phyloP scores from a whole-genome alignment of 1,140 invertebrate species.

The Bombyx mandarina region DNA sequence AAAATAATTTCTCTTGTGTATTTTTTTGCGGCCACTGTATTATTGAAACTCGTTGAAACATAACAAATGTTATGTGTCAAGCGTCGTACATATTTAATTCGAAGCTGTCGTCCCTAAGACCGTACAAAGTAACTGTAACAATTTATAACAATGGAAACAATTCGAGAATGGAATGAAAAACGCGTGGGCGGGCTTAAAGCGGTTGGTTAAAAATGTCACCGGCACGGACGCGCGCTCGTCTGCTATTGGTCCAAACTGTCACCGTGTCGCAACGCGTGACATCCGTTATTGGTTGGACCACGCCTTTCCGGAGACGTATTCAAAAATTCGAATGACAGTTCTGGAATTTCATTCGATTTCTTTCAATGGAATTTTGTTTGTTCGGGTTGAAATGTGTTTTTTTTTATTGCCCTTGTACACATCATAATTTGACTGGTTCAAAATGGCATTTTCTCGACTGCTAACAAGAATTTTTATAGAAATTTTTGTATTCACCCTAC shows the following conservation, averaged over 20 bases:
- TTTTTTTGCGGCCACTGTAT: no score
- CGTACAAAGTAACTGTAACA: constrained; percentile 14
- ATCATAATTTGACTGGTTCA: not conserved
- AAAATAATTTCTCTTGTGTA: no score
- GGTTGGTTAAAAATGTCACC: constrained; percentile 54
- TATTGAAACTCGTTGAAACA: no score
- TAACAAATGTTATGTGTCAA: no score
- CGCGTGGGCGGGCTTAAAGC: constrained; percentile 33
- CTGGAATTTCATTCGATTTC: no score
- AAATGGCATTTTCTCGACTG: not conserved
- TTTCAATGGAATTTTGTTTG: constrained; percentile 14
- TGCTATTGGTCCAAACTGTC: constrained; percentile 56
- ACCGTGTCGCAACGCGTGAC: constrained; percentile 56
- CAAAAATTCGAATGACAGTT: constrained; percentile 24
- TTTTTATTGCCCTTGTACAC: no score
- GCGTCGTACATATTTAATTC: no score
- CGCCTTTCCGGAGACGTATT: constrained; percentile 34
- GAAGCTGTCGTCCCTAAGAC: no score
- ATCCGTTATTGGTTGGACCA: constrained; percentile 37
- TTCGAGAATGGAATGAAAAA: not conserved
- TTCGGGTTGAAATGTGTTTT: not conserved
- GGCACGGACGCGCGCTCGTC: constrained; percentile 16
- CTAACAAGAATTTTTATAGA: no score
- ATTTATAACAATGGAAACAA: constrained; percentile 3
- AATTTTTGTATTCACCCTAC: no score